These are phyloP conservation scores for Trissolcus basalis DNA, from an alignment of 1,140 invertebrate species.

Conservation along the genomic window DNA sequence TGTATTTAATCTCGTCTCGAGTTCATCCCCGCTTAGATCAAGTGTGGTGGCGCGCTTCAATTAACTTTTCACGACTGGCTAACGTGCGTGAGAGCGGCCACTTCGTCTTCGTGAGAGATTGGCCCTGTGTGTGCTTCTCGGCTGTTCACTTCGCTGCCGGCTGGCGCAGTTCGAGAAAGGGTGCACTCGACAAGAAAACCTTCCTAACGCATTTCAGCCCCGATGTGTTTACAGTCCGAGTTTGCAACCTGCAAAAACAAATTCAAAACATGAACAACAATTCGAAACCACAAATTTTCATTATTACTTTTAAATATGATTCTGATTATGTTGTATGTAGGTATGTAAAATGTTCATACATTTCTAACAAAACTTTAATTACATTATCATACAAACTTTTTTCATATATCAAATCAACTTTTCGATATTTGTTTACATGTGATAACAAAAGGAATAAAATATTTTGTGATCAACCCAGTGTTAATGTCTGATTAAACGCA, in stretches of 20 bases:
- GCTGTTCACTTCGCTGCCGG: conserved; percentile 55
- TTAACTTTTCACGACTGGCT: conserved; percentile 55
- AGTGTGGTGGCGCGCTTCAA: conserved; percentile 49
- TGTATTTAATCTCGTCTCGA: conserved; percentile 59
- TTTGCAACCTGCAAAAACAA: conserved; percentile 19
- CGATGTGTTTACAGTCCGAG: conserved; percentile 39
- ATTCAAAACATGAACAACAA: too few species aligned
- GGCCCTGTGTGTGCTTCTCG: conserved; percentile 38
- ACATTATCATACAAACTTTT: too few species aligned
- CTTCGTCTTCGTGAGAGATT: conserved; percentile 60
- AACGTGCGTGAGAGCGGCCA: conserved; percentile 59
- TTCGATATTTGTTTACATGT: too few species aligned
- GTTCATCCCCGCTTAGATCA: conserved; percentile 49
- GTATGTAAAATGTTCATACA: too few species aligned
- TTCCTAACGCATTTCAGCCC: conserved; percentile 21
- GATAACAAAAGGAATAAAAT: too few species aligned
- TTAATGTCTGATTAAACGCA: too few species aligned
- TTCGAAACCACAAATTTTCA: too few species aligned
- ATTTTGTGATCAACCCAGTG: too few species aligned
- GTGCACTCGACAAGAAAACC: conserved; percentile 53
- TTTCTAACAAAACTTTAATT: too few species aligned
- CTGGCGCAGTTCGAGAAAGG: conserved; percentile 48
- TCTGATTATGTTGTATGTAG: too few species aligned
- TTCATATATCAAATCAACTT: too few species aligned
- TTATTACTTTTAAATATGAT: too few species aligned